Conservation (phyloP, 1,140 invertebrate species). For the Zaprionus capensis region DNA sequence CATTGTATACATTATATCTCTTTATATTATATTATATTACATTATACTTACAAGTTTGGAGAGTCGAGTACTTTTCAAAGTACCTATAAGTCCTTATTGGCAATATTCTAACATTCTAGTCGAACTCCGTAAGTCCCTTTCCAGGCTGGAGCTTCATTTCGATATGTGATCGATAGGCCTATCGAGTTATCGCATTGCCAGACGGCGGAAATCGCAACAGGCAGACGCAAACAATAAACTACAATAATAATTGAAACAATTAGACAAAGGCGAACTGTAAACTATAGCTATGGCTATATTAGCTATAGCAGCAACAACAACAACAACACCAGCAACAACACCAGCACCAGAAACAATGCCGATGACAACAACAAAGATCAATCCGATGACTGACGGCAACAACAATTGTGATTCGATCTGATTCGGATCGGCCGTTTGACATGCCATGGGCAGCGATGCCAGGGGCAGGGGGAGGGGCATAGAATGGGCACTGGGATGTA, state of each 20-base stretch:
- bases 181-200: not conserved
- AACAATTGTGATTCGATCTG: slow-evolving; percentile 38
- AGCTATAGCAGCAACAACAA: slow-evolving; percentile 38
- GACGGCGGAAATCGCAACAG: slow-evolving; percentile 39
- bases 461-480: not conserved
- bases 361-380: slow-evolving; percentile 38
- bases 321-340: slow-evolving; percentile 43
- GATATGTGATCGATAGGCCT: not conserved
- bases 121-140: too few relatives aligned
- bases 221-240: slow-evolving; percentile 35
- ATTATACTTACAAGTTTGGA: too few relatives aligned
- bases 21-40: too few relatives aligned
- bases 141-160: not conserved
- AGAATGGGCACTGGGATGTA: not conserved
- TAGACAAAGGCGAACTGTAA: slow-evolving; percentile 63
- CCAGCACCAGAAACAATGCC: slow-evolving; percentile 40
- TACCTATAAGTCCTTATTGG: too few relatives aligned
- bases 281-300: slow-evolving; percentile 12
- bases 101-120: too few relatives aligned
- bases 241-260: slow-evolving; percentile 64
- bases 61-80: too few relatives aligned
- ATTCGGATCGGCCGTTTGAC: slow-evolving; percentile 39
- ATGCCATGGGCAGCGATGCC: slow-evolving; percentile 18
- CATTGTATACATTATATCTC: too few relatives aligned
- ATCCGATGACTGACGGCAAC: slow-evolving; percentile 37